phyloP scores from a whole-genome alignment of 2,888 invertebrate species.

The Copidosoma aretas region DNA sequence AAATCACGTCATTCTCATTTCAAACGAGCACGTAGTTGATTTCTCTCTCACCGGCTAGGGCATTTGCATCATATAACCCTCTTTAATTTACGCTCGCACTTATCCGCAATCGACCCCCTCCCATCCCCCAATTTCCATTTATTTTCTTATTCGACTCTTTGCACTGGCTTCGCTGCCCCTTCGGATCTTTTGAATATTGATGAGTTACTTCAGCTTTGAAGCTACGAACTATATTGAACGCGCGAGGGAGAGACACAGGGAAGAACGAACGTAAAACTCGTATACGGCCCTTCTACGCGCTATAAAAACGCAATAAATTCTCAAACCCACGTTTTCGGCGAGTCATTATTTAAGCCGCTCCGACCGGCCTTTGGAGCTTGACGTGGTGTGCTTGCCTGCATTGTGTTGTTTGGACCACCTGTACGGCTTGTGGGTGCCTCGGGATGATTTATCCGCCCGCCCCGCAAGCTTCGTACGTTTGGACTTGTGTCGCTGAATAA shows the following conservation, averaged over 20 bases:
- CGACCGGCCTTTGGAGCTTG: too few relatives aligned
- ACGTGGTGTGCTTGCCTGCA: background rate
- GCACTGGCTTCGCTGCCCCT: background rate
- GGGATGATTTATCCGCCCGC: slow-evolving; percentile 25
- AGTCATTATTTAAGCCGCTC: slow-evolving; percentile 26
- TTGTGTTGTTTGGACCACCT: slow-evolving; percentile 18
- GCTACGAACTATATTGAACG: background rate
- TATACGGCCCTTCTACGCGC: slow-evolving; percentile 4
- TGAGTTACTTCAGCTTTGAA: slow-evolving; percentile 46
- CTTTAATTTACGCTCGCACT: background rate
- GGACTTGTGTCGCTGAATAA: too few relatives aligned
- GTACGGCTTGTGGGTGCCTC: background rate
- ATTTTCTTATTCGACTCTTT: background rate
- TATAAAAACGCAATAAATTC: slow-evolving; percentile 38
- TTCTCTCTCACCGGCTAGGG: background rate
- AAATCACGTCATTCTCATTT: too few relatives aligned
- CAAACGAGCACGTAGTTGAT: background rate
- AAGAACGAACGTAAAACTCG: background rate
- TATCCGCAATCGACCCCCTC: too few relatives aligned
- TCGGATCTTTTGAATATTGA: slow-evolving; percentile 49
- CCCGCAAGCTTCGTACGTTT: background rate
- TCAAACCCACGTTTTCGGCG: slow-evolving; percentile 19
- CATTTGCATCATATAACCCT: background rate
- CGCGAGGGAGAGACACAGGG: background rate
- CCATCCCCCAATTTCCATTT: too few relatives aligned